These are phyloP conservation scores for Tetheella fluctuosa DNA, from an alignment of 2,888 invertebrate genomes.

Conservation along the genomic window DNA sequence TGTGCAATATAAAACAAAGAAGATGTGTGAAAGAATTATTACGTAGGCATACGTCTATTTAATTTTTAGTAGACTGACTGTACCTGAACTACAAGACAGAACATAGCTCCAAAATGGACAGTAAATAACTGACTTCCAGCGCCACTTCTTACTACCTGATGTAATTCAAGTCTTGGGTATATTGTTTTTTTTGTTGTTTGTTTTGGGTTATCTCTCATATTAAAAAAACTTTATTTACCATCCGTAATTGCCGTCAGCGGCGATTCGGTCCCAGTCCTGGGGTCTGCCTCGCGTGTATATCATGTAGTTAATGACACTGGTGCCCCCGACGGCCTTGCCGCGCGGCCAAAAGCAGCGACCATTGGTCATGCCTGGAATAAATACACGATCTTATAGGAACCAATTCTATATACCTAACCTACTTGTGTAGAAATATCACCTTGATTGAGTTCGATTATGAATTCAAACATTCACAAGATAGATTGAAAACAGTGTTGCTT, in stretches of 20 bases:
- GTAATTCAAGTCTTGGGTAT: too few relatives aligned
- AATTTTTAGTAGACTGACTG: too few relatives aligned
- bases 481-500: not conserved
- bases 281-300: constrained; percentile 90
- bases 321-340: constrained; percentile 85
- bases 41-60: too few relatives aligned
- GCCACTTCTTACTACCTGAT: too few relatives aligned
- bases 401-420: not conserved
- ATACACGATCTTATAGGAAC: not conserved
- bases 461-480: not conserved
- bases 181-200: too few relatives aligned
- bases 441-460: constrained; percentile 9
- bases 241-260: constrained; percentile 87
- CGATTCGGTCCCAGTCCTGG: constrained; percentile 89
- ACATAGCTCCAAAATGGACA: too few relatives aligned
- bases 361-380: constrained; percentile 61
- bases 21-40: too few relatives aligned
- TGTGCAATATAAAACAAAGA: too few relatives aligned
- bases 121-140: too few relatives aligned
- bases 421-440: not conserved
- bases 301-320: constrained; percentile 86
- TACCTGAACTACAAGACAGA: too few relatives aligned
- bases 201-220: too few relatives aligned
- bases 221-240: constrained; percentile 78
- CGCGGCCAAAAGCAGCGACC: constrained; percentile 77